Base-by-base conservation (phyloP, 2,888 invertebrate species). In the Loripinus fragilis region DNA sequence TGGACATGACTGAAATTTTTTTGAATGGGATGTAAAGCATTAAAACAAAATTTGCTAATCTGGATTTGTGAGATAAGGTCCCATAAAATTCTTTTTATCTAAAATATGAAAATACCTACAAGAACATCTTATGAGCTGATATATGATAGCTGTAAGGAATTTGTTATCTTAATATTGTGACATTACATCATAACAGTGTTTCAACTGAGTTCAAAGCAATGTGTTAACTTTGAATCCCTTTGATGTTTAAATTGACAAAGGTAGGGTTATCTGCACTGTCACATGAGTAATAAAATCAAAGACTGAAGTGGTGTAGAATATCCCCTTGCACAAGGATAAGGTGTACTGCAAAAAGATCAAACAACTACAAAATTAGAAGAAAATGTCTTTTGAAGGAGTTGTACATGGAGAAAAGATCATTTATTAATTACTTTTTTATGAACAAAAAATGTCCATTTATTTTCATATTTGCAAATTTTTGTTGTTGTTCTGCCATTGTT, bases 131-230 rank as follows among this genome's bases (percentile, higher is more conserved):
- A 23, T 52, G 52, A 15, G 52, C 10, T n/a, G 25, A 25, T 52
- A 52, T 52, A 52, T 52, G 12, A 10, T 20, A n/a, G 5, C 52
- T 52, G 17, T 52, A 52, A 38, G 38, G 52, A 52, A 52, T 52
- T 45, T 25, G 52, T 52, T 52, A 52, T 52, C 52, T 52, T 52
- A 52, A 23, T 25, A 68, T 66, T 76, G 67, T 76, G 55, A 52
- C 55, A 55, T 76, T 76, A 76, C 76, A 76, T 76, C 76, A 76
- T 71, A 71, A 76, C 67, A 76, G 65, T 76, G 76, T 73, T 65
- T 60, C 33, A 60, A 33, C 60, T 33, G 33, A 67, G 67, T 67
- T 67, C 67, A 67, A 67, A 67, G 67, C 17, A 67, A 41, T 67
- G 67, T 45, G 67, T 67, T 67, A 67, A 67, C 41, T 42, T 45